A percentile compares a stretch with the other conserved stretches of the same genome.
Conservation (phyloP, 1,140 invertebrate species). For the Drosophila navojoa region DNA sequence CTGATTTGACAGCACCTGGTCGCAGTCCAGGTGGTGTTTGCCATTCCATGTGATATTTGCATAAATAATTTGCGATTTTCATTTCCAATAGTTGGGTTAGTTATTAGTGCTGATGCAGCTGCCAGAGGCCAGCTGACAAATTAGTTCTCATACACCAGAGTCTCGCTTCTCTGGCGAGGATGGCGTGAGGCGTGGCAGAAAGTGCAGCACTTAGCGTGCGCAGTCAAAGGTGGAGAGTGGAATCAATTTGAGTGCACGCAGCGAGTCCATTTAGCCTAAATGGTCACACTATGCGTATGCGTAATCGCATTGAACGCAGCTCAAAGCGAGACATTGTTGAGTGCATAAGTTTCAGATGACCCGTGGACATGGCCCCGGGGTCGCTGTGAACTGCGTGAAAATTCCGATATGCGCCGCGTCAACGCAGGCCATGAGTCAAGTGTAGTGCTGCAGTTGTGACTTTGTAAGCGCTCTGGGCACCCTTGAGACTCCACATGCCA, state of each 20-base stretch:
- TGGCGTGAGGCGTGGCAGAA: too few species aligned
- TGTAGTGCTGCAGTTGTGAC: constrained; percentile 19
- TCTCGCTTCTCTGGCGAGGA: too few species aligned
- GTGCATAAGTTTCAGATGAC: too few species aligned
- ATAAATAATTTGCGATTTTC: not conserved
- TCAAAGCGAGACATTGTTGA: not conserved
- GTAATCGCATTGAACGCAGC: not conserved
- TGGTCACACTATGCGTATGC: constrained; percentile 4
- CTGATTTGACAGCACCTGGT: constrained; percentile 13
- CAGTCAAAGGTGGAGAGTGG: not conserved
- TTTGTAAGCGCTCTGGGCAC: constrained; percentile 34
- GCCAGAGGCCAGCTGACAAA: too few species aligned
- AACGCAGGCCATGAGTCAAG: constrained; percentile 21
- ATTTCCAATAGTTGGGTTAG: not conserved
- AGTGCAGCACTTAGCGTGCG: not conserved
- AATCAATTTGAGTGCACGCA: not conserved
- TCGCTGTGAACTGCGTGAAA: constrained; percentile 8
- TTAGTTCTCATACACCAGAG: too few species aligned
- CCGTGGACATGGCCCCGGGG: too few species aligned
- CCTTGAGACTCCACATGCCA: constrained; percentile 16
- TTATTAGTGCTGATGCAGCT: too few species aligned
- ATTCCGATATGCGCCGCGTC: constrained; percentile 17
- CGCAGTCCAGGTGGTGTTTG: constrained; percentile 1
- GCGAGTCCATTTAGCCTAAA: not conserved
- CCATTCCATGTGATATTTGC: not conserved